Conservation (phyloP, 2,113 vertebrate genomes). For the Oncorhynchus mykiss region DNA sequence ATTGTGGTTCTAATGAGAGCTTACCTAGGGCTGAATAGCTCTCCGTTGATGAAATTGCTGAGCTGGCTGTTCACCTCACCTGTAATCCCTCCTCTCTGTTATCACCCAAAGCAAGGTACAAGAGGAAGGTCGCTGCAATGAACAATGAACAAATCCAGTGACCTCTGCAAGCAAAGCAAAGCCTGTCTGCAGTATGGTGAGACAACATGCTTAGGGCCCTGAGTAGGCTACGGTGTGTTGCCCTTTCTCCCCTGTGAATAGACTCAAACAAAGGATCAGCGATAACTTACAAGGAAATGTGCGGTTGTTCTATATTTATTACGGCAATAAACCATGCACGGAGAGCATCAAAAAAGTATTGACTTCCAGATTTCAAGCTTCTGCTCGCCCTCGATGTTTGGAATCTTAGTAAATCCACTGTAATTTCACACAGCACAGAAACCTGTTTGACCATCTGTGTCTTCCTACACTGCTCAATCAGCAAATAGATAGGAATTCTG, state of each 20-base stretch:
- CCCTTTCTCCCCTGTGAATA: background rate
- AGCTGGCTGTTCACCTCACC: background rate
- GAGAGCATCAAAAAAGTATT: background rate
- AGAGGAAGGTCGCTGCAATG: background rate
- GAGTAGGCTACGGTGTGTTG: background rate
- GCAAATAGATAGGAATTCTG: background rate
- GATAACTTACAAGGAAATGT: background rate
- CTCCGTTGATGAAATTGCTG: background rate
- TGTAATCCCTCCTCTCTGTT: background rate
- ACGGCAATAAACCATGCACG: background rate
- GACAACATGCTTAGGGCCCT: too few species aligned
- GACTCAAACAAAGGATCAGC: background rate
- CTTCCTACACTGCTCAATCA: background rate
- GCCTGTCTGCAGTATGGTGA: background rate
- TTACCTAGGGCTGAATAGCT: background rate
- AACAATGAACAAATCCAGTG: background rate
- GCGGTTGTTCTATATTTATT: background rate
- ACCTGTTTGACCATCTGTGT: background rate
- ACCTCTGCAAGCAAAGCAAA: background rate
- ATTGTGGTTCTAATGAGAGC: background rate
- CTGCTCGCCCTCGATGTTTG: background rate
- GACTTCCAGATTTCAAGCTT: background rate
- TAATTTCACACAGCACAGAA: background rate
- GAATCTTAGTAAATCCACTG: background rate
- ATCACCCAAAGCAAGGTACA: background rate